A percentile compares a stretch with the other conserved stretches of the same genome.
Conservation (phyloP, 2,113 vertebrate genomes). For the Heloderma charlesbogerti region DNA sequence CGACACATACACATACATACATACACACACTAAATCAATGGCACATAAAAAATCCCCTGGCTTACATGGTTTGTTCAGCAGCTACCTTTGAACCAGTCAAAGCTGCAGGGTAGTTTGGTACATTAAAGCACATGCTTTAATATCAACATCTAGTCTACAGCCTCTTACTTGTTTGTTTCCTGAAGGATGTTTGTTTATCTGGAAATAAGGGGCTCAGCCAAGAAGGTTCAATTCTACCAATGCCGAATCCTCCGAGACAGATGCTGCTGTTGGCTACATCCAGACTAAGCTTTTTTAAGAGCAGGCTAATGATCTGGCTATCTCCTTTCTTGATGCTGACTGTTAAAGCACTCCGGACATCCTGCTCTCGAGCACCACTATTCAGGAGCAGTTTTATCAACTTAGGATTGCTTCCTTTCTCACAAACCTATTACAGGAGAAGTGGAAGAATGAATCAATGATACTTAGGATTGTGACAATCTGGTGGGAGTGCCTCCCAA, state of each 20-base stretch:
- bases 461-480: neutral
- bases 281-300: conserved; percentile 88
- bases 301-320: conserved; percentile 84
- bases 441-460: neutral
- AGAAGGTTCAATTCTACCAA: conserved; percentile 87
- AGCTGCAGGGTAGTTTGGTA: neutral
- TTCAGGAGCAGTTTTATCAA: conserved; percentile 90
- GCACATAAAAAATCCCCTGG: neutral
- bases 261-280: conserved; percentile 89
- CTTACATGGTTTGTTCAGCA: neutral
- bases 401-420: conserved; percentile 85
- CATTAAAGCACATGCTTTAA: neutral
- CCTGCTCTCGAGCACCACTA: conserved; percentile 87
- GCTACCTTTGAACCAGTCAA: neutral
- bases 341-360: conserved; percentile 85
- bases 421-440: conserved; percentile 81
- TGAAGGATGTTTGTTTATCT: conserved; percentile 75
- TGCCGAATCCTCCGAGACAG: conserved; percentile 91
- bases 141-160: neutral
- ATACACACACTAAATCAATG: neutral
- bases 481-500: neutral
- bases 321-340: conserved; percentile 86
- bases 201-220: conserved; percentile 92
- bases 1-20: too few relatives aligned
- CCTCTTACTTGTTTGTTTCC: conserved; percentile 77